Percentiles rank a stretch among this genome's conserved stretches.
phyloP scores from a whole-genome alignment of 2,797 vertebrate genomes.

The Etheostoma perlongum region DNA sequence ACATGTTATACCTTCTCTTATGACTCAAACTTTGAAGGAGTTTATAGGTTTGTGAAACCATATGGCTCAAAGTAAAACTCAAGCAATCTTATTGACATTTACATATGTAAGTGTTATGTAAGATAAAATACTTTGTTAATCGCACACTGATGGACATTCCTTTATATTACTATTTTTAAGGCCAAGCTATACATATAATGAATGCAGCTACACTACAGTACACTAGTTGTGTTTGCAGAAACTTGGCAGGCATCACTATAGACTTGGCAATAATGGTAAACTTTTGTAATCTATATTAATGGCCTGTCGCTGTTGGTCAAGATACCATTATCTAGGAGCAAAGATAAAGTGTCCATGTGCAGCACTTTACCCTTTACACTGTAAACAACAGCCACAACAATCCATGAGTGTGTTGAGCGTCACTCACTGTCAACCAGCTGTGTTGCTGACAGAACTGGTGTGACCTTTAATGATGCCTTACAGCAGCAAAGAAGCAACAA shows the following conservation, averaged over 20 bases:
- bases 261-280: slow-evolving; percentile 10
- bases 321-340: slow-evolving; percentile 17
- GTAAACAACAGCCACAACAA: slow-evolving; percentile 37
- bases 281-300: slow-evolving; percentile 15
- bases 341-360: slow-evolving; percentile 8
- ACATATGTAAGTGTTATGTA: background rate
- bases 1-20: background rate
- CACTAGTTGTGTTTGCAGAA: slow-evolving; percentile 14
- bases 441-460: slow-evolving; percentile 12
- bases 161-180: background rate
- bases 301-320: slow-evolving; percentile 8
- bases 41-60: background rate
- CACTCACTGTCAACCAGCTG: slow-evolving; percentile 34
- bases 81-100: background rate
- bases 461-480: slow-evolving; percentile 29
- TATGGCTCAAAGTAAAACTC: background rate
- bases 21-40: background rate
- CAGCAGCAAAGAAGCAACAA: slow-evolving; percentile 4
- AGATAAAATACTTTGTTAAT: no score
- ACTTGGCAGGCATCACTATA: slow-evolving; percentile 22
- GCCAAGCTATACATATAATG: background rate
- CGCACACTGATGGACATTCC: no score
- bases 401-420: slow-evolving; percentile 27
- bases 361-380: slow-evolving; percentile 17
- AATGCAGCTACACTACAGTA: background rate